Base-by-base conservation (phyloP, 1,140 invertebrate species). In the Melitaea cinxia region DNA sequence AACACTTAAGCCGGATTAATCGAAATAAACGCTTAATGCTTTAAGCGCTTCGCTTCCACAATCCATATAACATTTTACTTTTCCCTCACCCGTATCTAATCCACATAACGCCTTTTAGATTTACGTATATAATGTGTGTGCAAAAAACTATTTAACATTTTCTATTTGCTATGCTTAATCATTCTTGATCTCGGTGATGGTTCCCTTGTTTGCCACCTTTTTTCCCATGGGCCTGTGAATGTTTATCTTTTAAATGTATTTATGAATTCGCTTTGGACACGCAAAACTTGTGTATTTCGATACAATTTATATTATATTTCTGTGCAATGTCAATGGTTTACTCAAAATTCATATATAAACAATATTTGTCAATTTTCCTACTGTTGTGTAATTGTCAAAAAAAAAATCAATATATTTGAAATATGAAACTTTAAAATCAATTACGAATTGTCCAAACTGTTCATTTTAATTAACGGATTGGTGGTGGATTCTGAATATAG, bases 181-280 rank as follows among this genome's bases (percentile, higher is more conserved):
- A 91, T 89, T 91, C 89, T 92, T 92, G 91, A 88, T 91, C 84
- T 85, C 88, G 91, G 91, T 89, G 89, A 91, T 82, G 88, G 88
- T 81, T 78, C 78, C 72, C 71, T 77, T 78, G 70, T 81, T 70
- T 81, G 71, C 82, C 83, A 87, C 82, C 81, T 81, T 77, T 47
- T 12, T 55, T 78, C 56, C 77, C 64, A 65, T 67, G 68, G 77
- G 70, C 69, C 76, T 80, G 75, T 83, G 70, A 81, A 82, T 83
- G 76, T 79, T 64, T 26, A 23, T 52, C 49, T 57, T 54, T 62
- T 10, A 60, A 56, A 55, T 60, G 47, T 63, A 6, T 65, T 33
- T 49, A 21, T 65, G 55, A 65, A 57, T 57, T 28, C 15, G 45
- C 42, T 65, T 60, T 55, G 30, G 39, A 63, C 53, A 49, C 49